These are phyloP conservation scores for Meriones unguiculatus DNA, from an alignment of 2,113 vertebrate species.

Conservation along the genomic window DNA sequence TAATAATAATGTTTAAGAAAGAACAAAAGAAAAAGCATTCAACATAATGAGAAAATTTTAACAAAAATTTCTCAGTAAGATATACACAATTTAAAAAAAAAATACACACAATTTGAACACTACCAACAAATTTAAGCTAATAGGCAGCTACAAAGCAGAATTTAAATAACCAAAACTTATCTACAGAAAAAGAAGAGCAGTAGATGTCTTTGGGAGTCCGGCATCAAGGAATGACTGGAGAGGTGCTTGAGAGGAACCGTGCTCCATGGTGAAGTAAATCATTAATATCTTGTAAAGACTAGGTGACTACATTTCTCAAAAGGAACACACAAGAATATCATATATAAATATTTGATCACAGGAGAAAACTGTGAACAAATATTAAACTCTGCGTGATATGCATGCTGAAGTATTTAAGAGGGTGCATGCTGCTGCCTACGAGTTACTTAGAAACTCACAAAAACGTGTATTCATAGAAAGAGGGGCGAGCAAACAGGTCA, in stretches of 20 bases:
- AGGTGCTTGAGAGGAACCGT: background rate
- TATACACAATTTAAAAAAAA: background rate
- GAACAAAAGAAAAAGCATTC: background rate
- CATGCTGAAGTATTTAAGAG: background rate
- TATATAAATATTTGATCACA: constrained; percentile 39
- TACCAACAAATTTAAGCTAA: constrained; percentile 3
- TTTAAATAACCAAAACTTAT: constrained; percentile 7
- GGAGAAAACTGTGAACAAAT: constrained; percentile 31
- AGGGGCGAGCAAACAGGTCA: background rate
- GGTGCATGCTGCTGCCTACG: background rate
- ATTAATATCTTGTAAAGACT: constrained; percentile 32
- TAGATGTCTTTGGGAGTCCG: background rate
- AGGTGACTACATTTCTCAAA: constrained; percentile 27
- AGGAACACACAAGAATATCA: constrained; percentile 15
- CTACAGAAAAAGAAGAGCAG: background rate
- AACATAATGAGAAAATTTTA: background rate
- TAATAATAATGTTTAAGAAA: background rate
- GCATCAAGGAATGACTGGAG: background rate
- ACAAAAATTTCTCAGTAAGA: background rate
- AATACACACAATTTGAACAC: background rate
- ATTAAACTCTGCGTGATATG: background rate
- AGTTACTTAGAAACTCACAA: constrained; percentile 23
- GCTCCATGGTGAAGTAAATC: background rate
- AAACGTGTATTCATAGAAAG: background rate
- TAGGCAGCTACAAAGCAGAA: background rate